These are phyloP conservation scores for Miniopterus natalensis DNA, from an alignment of 2,113 vertebrate genomes.

Conservation along the genomic window DNA sequence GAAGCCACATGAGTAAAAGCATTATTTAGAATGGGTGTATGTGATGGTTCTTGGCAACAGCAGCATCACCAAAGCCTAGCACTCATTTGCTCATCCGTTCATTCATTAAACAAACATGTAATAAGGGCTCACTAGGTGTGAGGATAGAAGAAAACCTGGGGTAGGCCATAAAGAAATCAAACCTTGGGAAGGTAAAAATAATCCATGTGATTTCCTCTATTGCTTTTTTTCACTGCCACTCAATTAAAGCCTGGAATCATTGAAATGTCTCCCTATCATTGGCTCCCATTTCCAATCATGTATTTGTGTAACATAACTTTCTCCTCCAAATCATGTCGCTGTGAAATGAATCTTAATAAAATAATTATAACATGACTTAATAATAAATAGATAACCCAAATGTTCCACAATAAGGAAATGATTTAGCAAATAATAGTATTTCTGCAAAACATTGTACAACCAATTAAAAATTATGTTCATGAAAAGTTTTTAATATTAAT, in stretches of 20 bases:
- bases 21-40: neutral
- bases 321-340: conserved; percentile 44
- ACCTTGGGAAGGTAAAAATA: neutral
- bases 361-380: conserved; percentile 58
- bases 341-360: conserved; percentile 61
- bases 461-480: neutral
- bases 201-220: neutral
- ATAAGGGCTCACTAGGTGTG: neutral
- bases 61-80: neutral
- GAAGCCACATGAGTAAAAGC: neutral
- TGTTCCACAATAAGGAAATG: conserved; percentile 3
- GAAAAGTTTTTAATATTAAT: conserved; percentile 49
- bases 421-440: conserved; percentile 35
- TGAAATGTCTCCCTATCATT: neutral
- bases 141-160: neutral
- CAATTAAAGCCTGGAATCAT: neutral
- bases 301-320: conserved; percentile 42
- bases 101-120: conserved; percentile 20
- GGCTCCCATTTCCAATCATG: conserved; percentile 15
- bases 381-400: conserved; percentile 55
- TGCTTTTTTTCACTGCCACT: neutral
- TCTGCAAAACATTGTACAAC: conserved; percentile 41
- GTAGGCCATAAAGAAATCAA: conserved; percentile 9
- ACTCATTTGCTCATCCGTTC: neutral
- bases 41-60: neutral